Evolutionary conservation across 2,113 vertebrate genomes (phyloP), one percentile per base, ranked within the genome.

Genomic region (Odocoileus hemionus): DNA sequence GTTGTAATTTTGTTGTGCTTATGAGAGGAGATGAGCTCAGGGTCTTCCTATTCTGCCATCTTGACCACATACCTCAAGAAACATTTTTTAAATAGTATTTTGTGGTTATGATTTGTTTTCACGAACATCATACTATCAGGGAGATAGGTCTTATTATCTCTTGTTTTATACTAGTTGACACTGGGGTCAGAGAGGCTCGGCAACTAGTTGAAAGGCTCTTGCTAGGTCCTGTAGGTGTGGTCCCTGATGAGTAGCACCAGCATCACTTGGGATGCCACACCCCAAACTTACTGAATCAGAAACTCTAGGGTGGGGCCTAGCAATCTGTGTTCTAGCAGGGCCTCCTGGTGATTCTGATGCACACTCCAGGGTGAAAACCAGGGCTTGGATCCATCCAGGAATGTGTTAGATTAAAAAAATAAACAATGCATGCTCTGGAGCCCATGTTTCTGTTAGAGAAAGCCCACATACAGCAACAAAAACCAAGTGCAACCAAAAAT

Each of bases 41-140:
- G 52, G 21, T 83, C 33, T 83, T 36, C 52, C 52, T 13, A 5
- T n/a, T 55, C 33, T 25, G 21, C 50, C 80, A 25, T 55, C 80
- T 83, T 36, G 80, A 17, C 33, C 80, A 36, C 52, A 55, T 13
- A 83, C 80, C 33, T 95, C 33, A 61, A 30, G 43, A 45, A 78
- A 45, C 74, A 45, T 16, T 78, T 45, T 78, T 33, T 33, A 6
- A 23, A 39, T 58, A 4, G 25, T 57, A 76, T 58, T 64, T 50
- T 36, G 93, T 95, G 84, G 28, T 95, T 92, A 54, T 74, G 91
- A 85, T 58, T 70, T 26, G 58, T 54, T 95, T 76, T 54, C 43
- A 86, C 4, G 17, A 64, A 39, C 58, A 39, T 36, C 17, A 23
- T 12, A 6, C 60, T 6, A 0, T 39, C 74, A 45, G 28, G 9